phyloP scores from a whole-genome alignment of 2,797 vertebrate species.

The Netta rufina region DNA sequence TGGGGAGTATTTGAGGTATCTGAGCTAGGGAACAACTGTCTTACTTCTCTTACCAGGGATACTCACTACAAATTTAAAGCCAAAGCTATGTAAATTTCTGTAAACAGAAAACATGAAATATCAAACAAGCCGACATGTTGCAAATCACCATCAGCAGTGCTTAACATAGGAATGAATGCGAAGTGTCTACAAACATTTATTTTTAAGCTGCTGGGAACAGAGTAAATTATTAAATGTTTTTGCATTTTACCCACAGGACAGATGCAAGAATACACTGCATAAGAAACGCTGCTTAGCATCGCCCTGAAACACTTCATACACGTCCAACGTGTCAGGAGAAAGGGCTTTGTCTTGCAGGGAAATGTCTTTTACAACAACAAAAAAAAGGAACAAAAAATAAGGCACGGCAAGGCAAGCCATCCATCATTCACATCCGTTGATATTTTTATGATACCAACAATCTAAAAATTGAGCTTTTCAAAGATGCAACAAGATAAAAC shows the following conservation, averaged over 20 bases:
- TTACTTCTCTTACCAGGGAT: background rate
- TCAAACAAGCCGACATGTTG: background rate
- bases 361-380: background rate
- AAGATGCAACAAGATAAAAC: constrained; percentile 11
- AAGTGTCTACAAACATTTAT: background rate
- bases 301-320: background rate
- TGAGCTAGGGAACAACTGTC: background rate
- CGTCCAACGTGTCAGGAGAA: background rate
- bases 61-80: background rate
- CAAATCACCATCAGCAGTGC: background rate
- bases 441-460: background rate
- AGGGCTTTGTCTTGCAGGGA: background rate
- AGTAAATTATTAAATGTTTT: background rate
- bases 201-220: background rate
- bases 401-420: background rate
- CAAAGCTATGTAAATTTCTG: background rate
- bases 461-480: background rate
- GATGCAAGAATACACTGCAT: background rate
- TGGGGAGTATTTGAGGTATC: background rate
- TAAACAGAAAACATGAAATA: background rate
- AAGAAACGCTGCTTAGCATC: background rate
- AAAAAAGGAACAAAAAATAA: background rate
- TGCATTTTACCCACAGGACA: background rate
- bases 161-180: constrained; percentile 10
- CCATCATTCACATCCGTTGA: background rate